Percentiles rank a stretch among this genome's conserved stretches.
Conservation (phyloP, 2,113 vertebrate species). For the Natator depressus region DNA sequence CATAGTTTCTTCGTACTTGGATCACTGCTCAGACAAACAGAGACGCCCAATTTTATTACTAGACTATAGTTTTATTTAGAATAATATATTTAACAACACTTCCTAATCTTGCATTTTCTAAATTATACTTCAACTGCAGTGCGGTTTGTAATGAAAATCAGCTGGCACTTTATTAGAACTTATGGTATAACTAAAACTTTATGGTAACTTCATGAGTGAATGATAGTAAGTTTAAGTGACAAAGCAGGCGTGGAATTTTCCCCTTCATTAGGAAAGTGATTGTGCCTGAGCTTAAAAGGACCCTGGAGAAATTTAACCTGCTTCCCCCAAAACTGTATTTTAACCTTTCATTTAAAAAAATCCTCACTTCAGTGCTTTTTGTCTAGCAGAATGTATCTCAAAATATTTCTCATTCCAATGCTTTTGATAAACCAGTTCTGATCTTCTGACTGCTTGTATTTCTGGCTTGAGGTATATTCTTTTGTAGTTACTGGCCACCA, state of each 20-base stretch:
- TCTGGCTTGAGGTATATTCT: neutral
- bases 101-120: neutral
- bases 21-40: neutral
- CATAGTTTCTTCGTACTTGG: neutral
- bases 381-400: neutral
- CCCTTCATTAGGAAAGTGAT: slow-evolving; percentile 7
- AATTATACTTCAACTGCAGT: neutral
- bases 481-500: neutral
- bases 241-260: slow-evolving; percentile 4
- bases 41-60: neutral
- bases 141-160: neutral
- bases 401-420: neutral
- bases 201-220: slow-evolving; percentile 8
- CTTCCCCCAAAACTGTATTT: neutral
- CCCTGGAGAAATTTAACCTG: neutral
- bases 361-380: neutral
- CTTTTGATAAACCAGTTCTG: neutral
- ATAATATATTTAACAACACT: neutral
- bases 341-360: neutral
- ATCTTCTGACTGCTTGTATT: neutral
- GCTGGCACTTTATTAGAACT: slow-evolving; percentile 9
- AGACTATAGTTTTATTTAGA: neutral
- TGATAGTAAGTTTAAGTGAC: neutral
- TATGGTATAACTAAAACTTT: neutral
- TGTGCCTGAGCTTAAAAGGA: neutral